Percentiles rank a stretch among this genome's conserved stretches.
Conservation (phyloP, 1,140 invertebrate species). For the Polypedilum pembai region DNA sequence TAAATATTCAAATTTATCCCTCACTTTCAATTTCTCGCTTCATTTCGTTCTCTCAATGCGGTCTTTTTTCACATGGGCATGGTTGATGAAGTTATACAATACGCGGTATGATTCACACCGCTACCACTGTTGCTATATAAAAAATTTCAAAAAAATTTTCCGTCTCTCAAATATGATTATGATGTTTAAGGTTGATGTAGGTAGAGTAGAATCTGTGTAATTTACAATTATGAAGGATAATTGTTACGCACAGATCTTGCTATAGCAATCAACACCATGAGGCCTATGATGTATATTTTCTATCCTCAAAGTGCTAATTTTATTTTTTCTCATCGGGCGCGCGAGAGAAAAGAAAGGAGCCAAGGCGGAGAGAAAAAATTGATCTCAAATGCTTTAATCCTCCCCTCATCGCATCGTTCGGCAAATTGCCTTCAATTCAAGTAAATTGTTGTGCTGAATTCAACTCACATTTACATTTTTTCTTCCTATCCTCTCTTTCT, state of each 20-base stretch:
- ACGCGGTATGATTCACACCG: too few relatives aligned
- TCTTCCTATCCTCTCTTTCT: neutral
- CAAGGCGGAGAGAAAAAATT: constrained; percentile 1
- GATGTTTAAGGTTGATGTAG: neutral
- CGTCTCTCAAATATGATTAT: too few relatives aligned
- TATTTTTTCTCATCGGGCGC: too few relatives aligned
- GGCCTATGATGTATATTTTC: neutral
- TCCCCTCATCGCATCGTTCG: neutral
- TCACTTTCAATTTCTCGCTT: neutral
- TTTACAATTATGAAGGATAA: constrained; percentile 22
- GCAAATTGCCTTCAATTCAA: constrained; percentile 2
- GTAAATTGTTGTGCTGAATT: constrained; percentile 13
- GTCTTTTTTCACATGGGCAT: neutral
- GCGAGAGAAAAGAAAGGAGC: neutral
- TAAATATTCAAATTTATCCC: constrained; percentile 7
- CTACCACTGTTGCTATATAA: neutral
- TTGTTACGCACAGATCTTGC: neutral
- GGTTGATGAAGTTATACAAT: neutral
- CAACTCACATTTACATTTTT: neutral
- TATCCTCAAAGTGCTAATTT: constrained; percentile 25
- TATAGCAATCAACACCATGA: constrained; percentile 11
- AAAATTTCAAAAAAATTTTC: neutral
- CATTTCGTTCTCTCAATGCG: neutral
- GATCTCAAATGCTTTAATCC: neutral
- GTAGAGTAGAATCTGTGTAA: neutral